Conservation (phyloP, 1,140 invertebrate genomes). For the Drosophila arizonae region DNA sequence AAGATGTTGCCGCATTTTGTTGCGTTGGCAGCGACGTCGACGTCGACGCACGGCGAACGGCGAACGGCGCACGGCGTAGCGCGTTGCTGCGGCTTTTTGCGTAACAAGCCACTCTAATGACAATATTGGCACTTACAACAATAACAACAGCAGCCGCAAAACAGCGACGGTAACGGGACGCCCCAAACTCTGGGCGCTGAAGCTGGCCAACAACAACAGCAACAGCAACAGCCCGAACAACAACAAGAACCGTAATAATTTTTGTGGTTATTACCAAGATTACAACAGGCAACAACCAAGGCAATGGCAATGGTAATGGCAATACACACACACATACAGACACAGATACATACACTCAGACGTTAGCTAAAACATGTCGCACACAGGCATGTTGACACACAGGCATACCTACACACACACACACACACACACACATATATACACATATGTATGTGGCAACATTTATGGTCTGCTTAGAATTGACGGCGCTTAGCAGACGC, state of each 20-base stretch:
- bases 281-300: slow-evolving; percentile 63
- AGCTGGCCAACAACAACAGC: slow-evolving; percentile 6
- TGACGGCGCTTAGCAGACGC: slow-evolving; percentile 53
- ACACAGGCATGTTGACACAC: slow-evolving; percentile 46
- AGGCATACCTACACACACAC: slow-evolving; percentile 39
- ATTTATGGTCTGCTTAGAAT: slow-evolving; percentile 79
- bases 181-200: slow-evolving; percentile 6
- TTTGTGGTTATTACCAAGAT: slow-evolving; percentile 80
- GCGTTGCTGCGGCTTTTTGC: slow-evolving; percentile 64
- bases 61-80: slow-evolving; percentile 28
- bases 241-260: slow-evolving; percentile 74
- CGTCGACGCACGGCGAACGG: slow-evolving; percentile 32
- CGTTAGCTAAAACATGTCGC: slow-evolving; percentile 56
- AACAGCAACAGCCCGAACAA: slow-evolving; percentile 32
- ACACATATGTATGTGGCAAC: slow-evolving; percentile 36
- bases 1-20: slow-evolving; percentile 69
- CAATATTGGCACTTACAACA: slow-evolving; percentile 81
- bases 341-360: slow-evolving; percentile 22
- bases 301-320: slow-evolving; percentile 55
- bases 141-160: slow-evolving; percentile 57
- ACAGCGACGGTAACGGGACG: slow-evolving; percentile 13
- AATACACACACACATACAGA: slow-evolving; percentile 28
- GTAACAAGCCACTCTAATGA: slow-evolving; percentile 81
- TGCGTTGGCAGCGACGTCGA: slow-evolving; percentile 14
- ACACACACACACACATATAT: slow-evolving; percentile 23